Base-by-base conservation (phyloP, 2,113 vertebrate species). In the Eira barbara region DNA sequence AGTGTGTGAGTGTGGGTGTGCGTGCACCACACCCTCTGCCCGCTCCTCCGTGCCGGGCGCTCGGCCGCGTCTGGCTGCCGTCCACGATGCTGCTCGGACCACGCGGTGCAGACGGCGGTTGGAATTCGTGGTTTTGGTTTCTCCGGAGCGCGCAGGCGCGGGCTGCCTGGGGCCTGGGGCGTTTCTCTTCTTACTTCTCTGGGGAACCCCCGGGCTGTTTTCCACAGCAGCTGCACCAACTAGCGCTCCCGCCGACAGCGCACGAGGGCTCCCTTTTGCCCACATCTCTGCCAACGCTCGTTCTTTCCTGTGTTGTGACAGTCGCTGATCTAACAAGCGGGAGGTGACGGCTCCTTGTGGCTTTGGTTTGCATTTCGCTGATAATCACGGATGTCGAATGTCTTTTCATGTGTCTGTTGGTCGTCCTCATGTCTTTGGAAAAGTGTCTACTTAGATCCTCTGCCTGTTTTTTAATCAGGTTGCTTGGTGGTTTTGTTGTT, bases 11-110 rank as follows among this genome's bases (percentile, higher is more conserved):
- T 69, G 65, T n/a, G 15, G 9, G 65, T 8, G 17, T n/a, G 15
- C 6, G 31, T 2, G 25, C 15, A 1, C 34, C 25, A 11, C n/a
- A 21, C 4, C n/a, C 69, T 71, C n/a, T 14, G 14, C 14, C 49
- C 14, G 12, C 49, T 15, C 14, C 49, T 15, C 49, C 3, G 49
- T 3, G 14, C 3, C 49, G 14, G 49, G 49, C 49, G 14, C 49
- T 3, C 13, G 3, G 49, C 49, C 4, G 52, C 1, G 52, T 52
- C 15, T 18, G 15, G 17, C 52, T 0, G 52, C 1, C 14, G 52
- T 52, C 52, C 15, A 17, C 1, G 15, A 17, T 9, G 52, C 36
- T 12, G 10, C 36, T 39, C 6, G 12, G 69, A 23, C 11, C 36
- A 13, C 4, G 6, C 8, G 69, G 36, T 39, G 36, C 69, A 13